Conservation (phyloP, 2,888 invertebrate species). For the Stramonita haemastoma region DNA sequence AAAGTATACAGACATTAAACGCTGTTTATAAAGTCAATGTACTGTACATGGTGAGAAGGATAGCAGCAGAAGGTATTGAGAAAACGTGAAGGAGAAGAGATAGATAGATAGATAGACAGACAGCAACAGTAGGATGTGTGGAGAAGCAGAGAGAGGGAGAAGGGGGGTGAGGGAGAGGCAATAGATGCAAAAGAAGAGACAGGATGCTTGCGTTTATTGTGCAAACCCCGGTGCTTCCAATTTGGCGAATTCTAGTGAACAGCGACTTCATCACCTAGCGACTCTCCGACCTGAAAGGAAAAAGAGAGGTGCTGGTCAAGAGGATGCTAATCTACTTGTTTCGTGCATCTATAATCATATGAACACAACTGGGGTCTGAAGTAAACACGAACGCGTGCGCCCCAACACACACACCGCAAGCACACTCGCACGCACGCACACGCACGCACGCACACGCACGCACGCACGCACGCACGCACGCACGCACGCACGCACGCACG, state of each 20-base stretch:
- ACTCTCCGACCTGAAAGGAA: background rate
- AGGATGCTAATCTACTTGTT: background rate
- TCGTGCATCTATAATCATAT: too few species aligned
- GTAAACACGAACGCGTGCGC: too few species aligned
- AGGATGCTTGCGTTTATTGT: slow-evolving; percentile 13
- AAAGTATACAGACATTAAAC: background rate
- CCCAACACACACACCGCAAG: background rate
- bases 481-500: too few species aligned
- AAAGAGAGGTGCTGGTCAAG: background rate
- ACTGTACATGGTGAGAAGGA: background rate
- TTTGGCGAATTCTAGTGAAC: slow-evolving; percentile 26
- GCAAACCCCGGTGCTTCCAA: slow-evolving; percentile 21
- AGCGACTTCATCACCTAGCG: slow-evolving; percentile 16
- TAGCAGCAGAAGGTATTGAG: background rate
- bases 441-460: background rate
- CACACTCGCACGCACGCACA: background rate
- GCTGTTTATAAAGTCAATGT: background rate
- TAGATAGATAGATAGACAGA: background rate
- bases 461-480: too few species aligned
- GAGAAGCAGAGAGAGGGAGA: background rate
- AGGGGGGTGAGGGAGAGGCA: background rate
- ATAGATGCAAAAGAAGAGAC: background rate
- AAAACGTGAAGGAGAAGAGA: background rate
- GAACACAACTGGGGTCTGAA: too few species aligned
- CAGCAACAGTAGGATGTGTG: background rate